Percentiles rank a stretch among this genome's conserved stretches.
Evolutionary conservation across 2,113 vertebrate species (phyloP).

Genomic region (Elanus axillaris): DNA sequence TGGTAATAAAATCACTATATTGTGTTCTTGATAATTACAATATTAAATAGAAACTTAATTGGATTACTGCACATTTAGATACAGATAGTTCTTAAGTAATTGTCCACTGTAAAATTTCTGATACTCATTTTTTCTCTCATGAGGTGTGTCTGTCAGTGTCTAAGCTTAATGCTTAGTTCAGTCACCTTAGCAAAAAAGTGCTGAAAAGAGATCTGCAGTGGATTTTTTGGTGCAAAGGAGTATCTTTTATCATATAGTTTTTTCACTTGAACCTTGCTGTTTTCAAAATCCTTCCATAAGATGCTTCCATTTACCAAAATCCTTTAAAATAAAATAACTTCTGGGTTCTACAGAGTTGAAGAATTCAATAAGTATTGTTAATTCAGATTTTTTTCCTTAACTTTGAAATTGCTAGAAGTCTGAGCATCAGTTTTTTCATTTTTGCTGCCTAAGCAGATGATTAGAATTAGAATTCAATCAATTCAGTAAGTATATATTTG

Average conservation of each 20-base stretch:
- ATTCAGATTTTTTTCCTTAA: background rate
- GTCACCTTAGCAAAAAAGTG: constrained; percentile 8
- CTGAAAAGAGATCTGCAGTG: background rate
- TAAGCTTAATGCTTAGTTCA: constrained; percentile 42
- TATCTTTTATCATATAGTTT: background rate
- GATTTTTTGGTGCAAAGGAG: background rate
- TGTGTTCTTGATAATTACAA: constrained; percentile 87
- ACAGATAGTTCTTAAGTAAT: constrained; percentile 82
- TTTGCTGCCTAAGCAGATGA: background rate
- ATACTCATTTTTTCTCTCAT: constrained; percentile 50
- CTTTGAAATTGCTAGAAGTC: background rate
- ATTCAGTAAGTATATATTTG: background rate
- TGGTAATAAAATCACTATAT: constrained; percentile 92
- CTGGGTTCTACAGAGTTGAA: background rate
- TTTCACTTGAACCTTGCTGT: background rate
- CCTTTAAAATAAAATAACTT: background rate
- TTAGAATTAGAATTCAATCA: background rate
- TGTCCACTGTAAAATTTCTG: constrained; percentile 77
- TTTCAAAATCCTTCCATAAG: background rate
- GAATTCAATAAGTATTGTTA: background rate
- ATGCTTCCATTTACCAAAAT: background rate
- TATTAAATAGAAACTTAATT: constrained; percentile 95
- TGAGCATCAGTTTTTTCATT: background rate
- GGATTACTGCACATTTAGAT: constrained; percentile 90
- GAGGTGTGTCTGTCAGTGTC: constrained; percentile 30